phyloP scores from a whole-genome alignment of 2,888 invertebrate genomes.

The Monopis laevigella region DNA sequence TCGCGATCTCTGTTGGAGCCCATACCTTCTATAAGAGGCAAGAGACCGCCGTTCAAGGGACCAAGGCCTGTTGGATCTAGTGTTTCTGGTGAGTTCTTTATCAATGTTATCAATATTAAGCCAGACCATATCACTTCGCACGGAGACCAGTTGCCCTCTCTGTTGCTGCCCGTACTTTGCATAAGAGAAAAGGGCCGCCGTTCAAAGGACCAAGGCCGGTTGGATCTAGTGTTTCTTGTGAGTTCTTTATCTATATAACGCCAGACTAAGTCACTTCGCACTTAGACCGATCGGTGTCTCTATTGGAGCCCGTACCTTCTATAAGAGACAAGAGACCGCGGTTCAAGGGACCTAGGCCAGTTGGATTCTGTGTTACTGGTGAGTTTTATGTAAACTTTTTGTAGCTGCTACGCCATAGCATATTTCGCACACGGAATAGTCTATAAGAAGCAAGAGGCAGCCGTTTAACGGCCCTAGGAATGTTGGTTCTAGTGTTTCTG shows the following conservation, averaged over 20 bases:
- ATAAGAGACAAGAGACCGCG: conserved; percentile 40
- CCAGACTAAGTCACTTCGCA: conserved; percentile 32
- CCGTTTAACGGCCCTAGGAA: no score
- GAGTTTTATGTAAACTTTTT: conserved; percentile 27
- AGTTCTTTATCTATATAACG: no score
- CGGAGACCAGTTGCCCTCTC: conserved; percentile 26
- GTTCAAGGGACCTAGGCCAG: conserved; percentile 63
- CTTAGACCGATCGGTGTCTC: conserved; percentile 27
- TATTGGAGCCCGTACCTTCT: conserved; percentile 41
- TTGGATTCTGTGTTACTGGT: conserved; percentile 71
- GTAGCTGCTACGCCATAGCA: no score
- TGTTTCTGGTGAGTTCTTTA: conserved; percentile 67
- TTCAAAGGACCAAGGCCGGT: conserved; percentile 65
- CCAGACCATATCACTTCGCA: conserved; percentile 34
- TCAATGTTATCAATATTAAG: conserved; percentile 41
- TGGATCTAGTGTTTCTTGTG: conserved; percentile 70
- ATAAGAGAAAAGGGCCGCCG: conserved; percentile 40
- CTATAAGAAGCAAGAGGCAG: no score
- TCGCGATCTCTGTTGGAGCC: conserved; percentile 37
- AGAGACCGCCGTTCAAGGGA: conserved; percentile 55
- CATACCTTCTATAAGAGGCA: conserved; percentile 34
- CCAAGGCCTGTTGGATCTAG: conserved; percentile 67
- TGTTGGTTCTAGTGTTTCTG: no score
- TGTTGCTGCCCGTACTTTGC: conserved; percentile 40
- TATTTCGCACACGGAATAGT: no score